Evolutionary conservation across 2,113 vertebrate genomes (phyloP).

Genomic region (Suncus etruscus): DNA sequence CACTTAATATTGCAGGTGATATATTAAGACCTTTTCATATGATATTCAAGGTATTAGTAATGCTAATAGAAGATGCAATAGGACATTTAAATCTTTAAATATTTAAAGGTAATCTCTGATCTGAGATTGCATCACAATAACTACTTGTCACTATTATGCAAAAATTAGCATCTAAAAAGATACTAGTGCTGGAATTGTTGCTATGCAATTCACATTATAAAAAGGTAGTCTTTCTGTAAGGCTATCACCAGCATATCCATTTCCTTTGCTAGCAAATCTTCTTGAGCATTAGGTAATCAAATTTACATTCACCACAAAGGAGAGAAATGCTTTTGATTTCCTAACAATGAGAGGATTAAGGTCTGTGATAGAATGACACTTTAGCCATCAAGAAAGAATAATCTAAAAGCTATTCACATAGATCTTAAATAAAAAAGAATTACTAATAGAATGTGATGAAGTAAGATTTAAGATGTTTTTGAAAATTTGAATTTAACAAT

Average conservation of each 20-base stretch:
- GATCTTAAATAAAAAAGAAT: slow-evolving; percentile 1
- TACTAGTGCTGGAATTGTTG: neutral
- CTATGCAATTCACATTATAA: neutral
- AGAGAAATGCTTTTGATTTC: slow-evolving; percentile 28
- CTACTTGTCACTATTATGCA: neutral
- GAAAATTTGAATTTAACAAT: neutral
- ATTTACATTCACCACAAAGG: slow-evolving; percentile 59
- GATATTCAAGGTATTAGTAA: neutral
- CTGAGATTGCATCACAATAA: neutral
- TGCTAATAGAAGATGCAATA: neutral
- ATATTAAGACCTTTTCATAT: neutral
- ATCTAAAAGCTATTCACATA: slow-evolving; percentile 16
- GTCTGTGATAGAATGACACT: neutral
- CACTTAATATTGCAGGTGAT: neutral
- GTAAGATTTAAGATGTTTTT: neutral
- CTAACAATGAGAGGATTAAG: neutral
- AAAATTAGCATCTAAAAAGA: slow-evolving; percentile 14
- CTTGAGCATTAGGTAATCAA: slow-evolving; percentile 35
- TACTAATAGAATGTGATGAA: neutral
- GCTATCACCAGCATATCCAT: slow-evolving; percentile 2
- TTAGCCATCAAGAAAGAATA: neutral
- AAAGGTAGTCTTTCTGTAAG: neutral
- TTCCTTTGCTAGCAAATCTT: slow-evolving; percentile 37
- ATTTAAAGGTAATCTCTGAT: neutral
- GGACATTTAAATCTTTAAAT: neutral